Conservation (phyloP, 2,888 invertebrate species). For the Spisula solida region DNA sequence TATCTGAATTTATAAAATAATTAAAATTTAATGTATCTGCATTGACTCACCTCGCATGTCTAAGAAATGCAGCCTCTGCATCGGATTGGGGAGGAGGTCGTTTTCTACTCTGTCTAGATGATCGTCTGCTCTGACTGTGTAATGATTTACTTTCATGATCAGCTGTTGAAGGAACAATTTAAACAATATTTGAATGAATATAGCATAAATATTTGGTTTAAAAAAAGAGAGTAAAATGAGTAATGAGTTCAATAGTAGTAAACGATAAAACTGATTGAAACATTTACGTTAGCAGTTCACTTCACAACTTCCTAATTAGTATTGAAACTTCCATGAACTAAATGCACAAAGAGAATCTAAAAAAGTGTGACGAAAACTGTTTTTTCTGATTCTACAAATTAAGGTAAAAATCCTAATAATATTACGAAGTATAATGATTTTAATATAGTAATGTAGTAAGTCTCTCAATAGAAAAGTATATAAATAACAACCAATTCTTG, state of each 20-base stretch:
- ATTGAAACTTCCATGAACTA: background rate
- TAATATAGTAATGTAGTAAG: no score
- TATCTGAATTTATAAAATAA: no score
- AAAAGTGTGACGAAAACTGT: no score
- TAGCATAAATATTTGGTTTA: no score
- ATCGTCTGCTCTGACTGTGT: constrained; percentile 65
- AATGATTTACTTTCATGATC: constrained; percentile 69
- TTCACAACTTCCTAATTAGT: background rate
- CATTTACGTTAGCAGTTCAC: background rate
- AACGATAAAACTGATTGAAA: no score
- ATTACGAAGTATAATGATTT: background rate
- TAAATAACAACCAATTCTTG: background rate
- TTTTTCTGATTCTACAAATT: background rate
- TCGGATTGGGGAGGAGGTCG: constrained; percentile 76
- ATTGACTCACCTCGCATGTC: constrained; percentile 78
- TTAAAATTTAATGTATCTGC: no score
- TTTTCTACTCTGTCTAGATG: constrained; percentile 66
- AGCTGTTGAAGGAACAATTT: constrained; percentile 44
- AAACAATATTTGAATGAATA: background rate
- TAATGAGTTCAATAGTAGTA: no score
- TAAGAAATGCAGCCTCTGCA: constrained; percentile 80
- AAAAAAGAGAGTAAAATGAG: no score
- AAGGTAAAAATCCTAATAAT: background rate
- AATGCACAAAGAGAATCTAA: background rate
- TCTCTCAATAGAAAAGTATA: background rate